phyloP scores from a whole-genome alignment of 2,113 vertebrate species.

The Antechinus stuartii region DNA sequence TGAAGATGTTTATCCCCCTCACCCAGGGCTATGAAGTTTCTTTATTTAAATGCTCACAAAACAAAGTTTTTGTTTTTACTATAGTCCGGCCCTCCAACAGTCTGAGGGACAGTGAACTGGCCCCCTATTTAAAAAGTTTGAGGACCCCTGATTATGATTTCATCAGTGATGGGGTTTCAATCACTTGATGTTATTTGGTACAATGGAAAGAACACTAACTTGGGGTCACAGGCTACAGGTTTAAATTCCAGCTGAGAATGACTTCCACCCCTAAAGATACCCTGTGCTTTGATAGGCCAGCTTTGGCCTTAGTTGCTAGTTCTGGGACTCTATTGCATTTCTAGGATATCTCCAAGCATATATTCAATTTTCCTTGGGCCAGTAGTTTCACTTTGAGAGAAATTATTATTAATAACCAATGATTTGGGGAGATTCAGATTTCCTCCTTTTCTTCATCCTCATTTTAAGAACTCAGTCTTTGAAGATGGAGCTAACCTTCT shows the following conservation, averaged over 20 bases:
- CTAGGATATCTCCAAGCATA: neutral
- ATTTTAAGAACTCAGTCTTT: neutral
- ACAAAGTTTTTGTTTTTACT: too few relatives aligned
- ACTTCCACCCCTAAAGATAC: neutral
- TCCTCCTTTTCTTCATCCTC: neutral
- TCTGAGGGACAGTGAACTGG: too few relatives aligned
- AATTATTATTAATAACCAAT: neutral
- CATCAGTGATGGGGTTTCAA: neutral
- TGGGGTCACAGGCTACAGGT: neutral
- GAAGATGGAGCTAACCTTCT: neutral
- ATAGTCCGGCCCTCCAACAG: too few relatives aligned
- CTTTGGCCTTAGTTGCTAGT: neutral
- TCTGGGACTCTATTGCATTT: neutral
- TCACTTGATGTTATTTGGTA: neutral
- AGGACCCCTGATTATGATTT: neutral
- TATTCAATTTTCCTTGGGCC: neutral
- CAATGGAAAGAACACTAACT: neutral
- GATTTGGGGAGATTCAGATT: neutral
- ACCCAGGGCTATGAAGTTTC: too few relatives aligned
- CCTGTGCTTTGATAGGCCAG: neutral
- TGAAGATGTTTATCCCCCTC: too few relatives aligned
- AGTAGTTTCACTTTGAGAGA: neutral
- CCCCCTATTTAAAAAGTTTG: too few relatives aligned
- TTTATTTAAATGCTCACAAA: too few relatives aligned
- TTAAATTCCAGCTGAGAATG: neutral